These are phyloP conservation scores for Globodera ellingtonae DNA, from an alignment of 1,140 invertebrate genomes.

Conservation along the genomic window DNA sequence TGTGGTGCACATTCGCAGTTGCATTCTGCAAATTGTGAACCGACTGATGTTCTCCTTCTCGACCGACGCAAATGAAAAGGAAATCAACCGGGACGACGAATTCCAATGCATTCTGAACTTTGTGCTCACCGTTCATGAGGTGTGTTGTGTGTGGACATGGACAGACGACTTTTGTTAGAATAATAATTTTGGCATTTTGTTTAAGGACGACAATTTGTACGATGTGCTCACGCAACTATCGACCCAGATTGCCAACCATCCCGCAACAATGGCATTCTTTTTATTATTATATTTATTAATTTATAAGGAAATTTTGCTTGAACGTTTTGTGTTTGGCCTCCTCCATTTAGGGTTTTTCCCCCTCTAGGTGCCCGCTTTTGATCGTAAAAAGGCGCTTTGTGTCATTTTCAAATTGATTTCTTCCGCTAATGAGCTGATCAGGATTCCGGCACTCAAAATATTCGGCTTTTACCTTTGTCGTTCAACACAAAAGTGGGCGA, in stretches of 20 bases:
- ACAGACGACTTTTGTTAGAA: background rate
- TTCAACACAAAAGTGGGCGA: conserved; percentile 87
- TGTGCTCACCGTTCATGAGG: conserved; percentile 92
- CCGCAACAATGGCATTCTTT: conserved; percentile 79
- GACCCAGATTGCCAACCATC: conserved; percentile 94
- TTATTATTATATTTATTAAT: background rate
- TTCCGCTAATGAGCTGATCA: conserved; percentile 89
- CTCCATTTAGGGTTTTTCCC: background rate
- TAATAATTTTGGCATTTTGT: conserved; percentile 34
- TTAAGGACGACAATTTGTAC: conserved; percentile 93
- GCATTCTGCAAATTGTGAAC: conserved; percentile 53
- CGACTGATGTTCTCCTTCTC: conserved; percentile 42
- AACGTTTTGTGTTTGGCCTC: too few relatives aligned
- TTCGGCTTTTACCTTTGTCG: conserved; percentile 89
- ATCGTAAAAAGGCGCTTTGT: conserved; percentile 88
- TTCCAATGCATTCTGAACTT: conserved; percentile 97
- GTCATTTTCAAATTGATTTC: conserved; percentile 94
- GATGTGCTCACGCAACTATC: conserved; percentile 96
- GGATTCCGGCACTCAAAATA: conserved; percentile 90
- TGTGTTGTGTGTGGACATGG: conserved; percentile 63
- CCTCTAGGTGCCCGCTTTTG: conserved; percentile 84
- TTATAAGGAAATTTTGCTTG: too few relatives aligned
- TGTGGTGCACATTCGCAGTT: conserved; percentile 52
- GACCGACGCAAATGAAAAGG: conserved; percentile 39
- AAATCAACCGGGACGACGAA: conserved; percentile 85